Base-by-base conservation (phyloP, 2,113 vertebrate species). In the Oxyruncus cristatus region DNA sequence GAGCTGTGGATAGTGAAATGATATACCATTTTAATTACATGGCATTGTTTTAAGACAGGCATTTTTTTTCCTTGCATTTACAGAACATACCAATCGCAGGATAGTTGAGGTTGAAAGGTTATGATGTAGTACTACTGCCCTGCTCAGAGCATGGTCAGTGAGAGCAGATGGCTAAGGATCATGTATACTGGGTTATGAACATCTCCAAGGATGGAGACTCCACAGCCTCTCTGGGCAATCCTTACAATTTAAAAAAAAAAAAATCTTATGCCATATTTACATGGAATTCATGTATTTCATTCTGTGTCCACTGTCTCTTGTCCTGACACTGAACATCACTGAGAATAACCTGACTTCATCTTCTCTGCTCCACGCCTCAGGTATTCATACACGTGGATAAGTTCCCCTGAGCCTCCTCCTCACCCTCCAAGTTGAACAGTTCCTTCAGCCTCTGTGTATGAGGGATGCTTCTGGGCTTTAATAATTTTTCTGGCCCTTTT, bases 11-110 rank as follows among this genome's bases (percentile, higher is more conserved):
- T 14, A 74, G 42, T 87, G 56, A 87, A 90, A 84, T 41, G 33
- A 76, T 26, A 50, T 12, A 42, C 33, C 2, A 53, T 83, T 96
- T 94, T 84, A 95, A 84, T 94, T 88, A 89, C 53, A 63, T 56
- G 35, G 70, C 70, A 84, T 14, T 20, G 41, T 94, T 93, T 80
- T 73, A 83, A 33, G 10, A 61, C 4, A 28, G 42, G 21, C 7
- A 1, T 12, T 17, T 41, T 73, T 74, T 71, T 61, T 22, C 1
- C 13, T 73, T 91, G 7, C 8, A 26, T 70, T 78, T 88, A 33
- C 20, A n/a, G 15, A 22, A 17, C 42, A 26, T 35, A 61, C 5
- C 10, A 35, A 3, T 46, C 35, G 46, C 9, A 61, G 8, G 23
- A n/a, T 15, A 47, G 18, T 11, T 74, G 41, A 78, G 4, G 13